Percentiles rank a stretch among this genome's conserved stretches.
phyloP scores from a whole-genome alignment of 2,888 invertebrate species.

The Gymnoscelis rufifasciata region DNA sequence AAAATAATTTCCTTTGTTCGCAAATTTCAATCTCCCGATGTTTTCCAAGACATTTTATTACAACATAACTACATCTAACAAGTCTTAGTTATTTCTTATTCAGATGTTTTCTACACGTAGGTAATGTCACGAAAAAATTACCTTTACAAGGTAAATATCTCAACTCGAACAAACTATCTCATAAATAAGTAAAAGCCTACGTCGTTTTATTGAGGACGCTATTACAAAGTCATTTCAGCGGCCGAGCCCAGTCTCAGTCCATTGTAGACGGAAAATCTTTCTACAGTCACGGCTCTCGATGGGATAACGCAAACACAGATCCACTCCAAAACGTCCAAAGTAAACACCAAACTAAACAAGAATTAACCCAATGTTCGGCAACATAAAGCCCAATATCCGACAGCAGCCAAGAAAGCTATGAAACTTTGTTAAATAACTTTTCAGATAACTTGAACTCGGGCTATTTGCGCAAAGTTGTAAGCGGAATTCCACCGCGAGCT shows the following conservation, averaged over 20 bases:
- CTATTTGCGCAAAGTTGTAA: constrained; percentile 76
- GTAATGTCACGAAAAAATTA: constrained; percentile 17
- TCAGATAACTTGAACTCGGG: constrained; percentile 78
- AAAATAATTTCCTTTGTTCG: constrained; percentile 28
- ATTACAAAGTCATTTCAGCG: constrained; percentile 75
- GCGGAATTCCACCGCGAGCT: constrained; percentile 69
- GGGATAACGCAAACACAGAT: constrained; percentile 68
- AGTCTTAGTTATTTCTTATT: no score
- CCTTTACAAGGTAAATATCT: constrained; percentile 36
- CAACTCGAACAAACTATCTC: constrained; percentile 45
- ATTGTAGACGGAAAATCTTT: constrained; percentile 79
- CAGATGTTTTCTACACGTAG: no score
- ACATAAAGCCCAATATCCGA: constrained; percentile 61
- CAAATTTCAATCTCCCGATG: constrained; percentile 6
- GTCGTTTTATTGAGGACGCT: constrained; percentile 69
- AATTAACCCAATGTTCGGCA: constrained; percentile 59
- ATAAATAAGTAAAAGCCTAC: constrained; percentile 62
- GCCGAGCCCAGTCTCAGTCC: constrained; percentile 70
- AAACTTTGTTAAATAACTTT: constrained; percentile 80
- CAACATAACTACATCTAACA: no score
- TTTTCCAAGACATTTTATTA: constrained; percentile 6
- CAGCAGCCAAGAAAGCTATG: constrained; percentile 72
- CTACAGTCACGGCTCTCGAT: constrained; percentile 79
- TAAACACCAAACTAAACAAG: constrained; percentile 47
- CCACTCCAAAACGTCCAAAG: constrained; percentile 53